Conservation (phyloP, 2,888 invertebrate species). For the Odiellus spinosus region DNA sequence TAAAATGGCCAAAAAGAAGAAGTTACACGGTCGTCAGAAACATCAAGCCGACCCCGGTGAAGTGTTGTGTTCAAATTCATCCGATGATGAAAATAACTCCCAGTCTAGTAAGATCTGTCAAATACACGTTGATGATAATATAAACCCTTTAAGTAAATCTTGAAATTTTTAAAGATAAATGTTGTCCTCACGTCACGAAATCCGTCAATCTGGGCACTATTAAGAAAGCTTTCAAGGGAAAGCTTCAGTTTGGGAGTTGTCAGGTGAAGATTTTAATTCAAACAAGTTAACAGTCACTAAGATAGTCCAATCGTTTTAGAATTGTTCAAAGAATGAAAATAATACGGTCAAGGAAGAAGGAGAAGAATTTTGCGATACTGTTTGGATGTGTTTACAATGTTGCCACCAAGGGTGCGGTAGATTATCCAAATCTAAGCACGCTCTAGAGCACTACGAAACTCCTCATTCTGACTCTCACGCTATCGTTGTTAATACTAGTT, state of each 20-base stretch:
- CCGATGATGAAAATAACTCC: too few species aligned
- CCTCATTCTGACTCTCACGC: conserved; percentile 60
- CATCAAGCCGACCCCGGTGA: too few species aligned
- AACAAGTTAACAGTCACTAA: background rate
- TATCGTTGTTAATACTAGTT: conserved; percentile 50
- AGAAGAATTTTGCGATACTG: background rate
- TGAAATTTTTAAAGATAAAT: too few species aligned
- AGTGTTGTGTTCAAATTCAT: too few species aligned
- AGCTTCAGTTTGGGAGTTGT: conserved; percentile 32
- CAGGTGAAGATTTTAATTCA: conserved; percentile 5
- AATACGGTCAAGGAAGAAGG: background rate
- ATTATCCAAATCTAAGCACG: conserved; percentile 45
- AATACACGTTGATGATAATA: too few species aligned
- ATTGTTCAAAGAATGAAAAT: background rate
- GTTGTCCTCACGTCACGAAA: conserved; percentile 37
- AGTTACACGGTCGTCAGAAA: too few species aligned
- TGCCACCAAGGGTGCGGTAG: conserved; percentile 60
- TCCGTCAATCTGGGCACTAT: conserved; percentile 46
- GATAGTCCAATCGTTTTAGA: background rate
- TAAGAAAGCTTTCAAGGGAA: conserved; percentile 39
- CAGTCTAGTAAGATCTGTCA: too few species aligned
- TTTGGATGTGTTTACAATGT: conserved; percentile 66
- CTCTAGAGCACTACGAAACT: conserved; percentile 52
- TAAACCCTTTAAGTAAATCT: too few species aligned
- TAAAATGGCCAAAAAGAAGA: too few species aligned